These are phyloP conservation scores for Melanocharis versteri DNA, from an alignment of 2,113 vertebrate genomes.

Conservation along the genomic window DNA sequence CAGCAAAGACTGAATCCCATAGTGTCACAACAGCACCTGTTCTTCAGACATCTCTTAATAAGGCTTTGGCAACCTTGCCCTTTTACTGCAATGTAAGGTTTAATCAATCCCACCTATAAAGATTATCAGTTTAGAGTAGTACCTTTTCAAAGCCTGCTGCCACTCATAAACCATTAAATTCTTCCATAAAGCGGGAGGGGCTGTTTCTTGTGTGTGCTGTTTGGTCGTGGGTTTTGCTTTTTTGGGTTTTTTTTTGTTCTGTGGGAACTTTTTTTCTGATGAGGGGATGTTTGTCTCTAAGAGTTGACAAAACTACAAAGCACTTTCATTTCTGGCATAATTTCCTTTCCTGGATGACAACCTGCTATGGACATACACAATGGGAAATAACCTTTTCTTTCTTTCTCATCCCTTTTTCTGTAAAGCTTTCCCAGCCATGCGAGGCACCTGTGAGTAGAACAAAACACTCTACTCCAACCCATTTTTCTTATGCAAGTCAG, in stretches of 20 bases:
- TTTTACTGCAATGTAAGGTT: not conserved
- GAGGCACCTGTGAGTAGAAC: not conserved
- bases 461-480: not conserved
- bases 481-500: not conserved
- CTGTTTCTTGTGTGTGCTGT: not conserved
- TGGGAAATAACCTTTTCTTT: not conserved
- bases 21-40: not conserved
- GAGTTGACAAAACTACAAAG: not conserved
- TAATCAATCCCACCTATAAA: not conserved
- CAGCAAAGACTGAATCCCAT: not conserved
- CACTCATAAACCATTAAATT: not conserved
- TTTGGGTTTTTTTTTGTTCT: not conserved
- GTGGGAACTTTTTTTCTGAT: not conserved
- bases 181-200: not conserved
- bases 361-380: not conserved
- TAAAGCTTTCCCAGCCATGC: not conserved
- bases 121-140: not conserved
- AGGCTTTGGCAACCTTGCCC: not conserved
- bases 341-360: not conserved
- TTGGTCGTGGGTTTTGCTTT: not conserved
- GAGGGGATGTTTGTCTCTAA: not conserved
- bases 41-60: not conserved
- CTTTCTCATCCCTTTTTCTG: not conserved
- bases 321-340: not conserved
- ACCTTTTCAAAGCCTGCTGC: not conserved